Conservation (phyloP, 2,888 invertebrate species). For the Drosophila antonietae region DNA sequence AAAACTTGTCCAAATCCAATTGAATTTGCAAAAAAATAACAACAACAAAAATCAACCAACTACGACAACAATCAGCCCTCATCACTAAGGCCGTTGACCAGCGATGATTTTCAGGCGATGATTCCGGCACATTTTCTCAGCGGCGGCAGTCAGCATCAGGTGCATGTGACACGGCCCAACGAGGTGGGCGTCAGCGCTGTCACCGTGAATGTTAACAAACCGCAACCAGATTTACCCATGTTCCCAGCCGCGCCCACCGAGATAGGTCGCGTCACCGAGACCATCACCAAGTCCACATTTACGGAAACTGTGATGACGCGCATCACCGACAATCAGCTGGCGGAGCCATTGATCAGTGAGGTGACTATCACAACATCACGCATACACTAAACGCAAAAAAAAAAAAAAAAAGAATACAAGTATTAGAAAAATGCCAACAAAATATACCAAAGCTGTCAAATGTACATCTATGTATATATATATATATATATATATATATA, state of each 20-base stretch:
- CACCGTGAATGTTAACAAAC: slow-evolving; percentile 94
- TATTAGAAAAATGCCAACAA: slow-evolving; percentile 26
- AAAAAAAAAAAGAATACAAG: slow-evolving; percentile 38
- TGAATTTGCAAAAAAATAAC: slow-evolving; percentile 10
- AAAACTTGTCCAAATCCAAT: slow-evolving; percentile 48
- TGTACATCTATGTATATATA: background rate
- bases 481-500: background rate
- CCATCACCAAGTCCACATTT: slow-evolving; percentile 97
- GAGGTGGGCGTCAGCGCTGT: slow-evolving; percentile 86
- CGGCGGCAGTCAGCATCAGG: slow-evolving; percentile 90
- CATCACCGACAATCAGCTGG: slow-evolving; percentile 95
- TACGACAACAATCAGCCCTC: slow-evolving; percentile 67
- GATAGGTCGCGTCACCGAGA: slow-evolving; percentile 95
- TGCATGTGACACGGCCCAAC: slow-evolving; percentile 84
- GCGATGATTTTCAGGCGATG: slow-evolving; percentile 98
- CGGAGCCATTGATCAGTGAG: slow-evolving; percentile 94
- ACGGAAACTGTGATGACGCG: slow-evolving; percentile 97
- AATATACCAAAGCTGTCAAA: slow-evolving; percentile 27
- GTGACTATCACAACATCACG: slow-evolving; percentile 86
- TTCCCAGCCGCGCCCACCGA: slow-evolving; percentile 93
- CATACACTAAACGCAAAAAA: slow-evolving; percentile 72
- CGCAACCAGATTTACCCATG: slow-evolving; percentile 88
- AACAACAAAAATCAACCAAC: slow-evolving; percentile 15
- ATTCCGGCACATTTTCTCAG: slow-evolving; percentile 95
- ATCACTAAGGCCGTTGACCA: slow-evolving; percentile 93